phyloP scores from a whole-genome alignment of 2,113 vertebrate genomes.

The Sinosuthora webbiana region DNA sequence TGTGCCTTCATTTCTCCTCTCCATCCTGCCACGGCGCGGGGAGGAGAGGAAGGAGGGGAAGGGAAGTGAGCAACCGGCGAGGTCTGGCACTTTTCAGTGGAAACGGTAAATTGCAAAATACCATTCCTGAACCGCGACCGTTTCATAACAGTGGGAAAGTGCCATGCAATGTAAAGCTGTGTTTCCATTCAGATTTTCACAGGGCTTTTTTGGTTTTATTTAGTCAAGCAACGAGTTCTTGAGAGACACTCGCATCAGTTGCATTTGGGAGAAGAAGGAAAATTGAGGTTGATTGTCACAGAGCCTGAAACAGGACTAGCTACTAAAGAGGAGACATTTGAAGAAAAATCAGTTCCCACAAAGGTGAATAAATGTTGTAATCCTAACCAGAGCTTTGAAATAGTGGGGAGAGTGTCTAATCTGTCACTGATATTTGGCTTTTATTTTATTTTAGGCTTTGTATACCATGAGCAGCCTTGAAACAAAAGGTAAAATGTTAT shows the following conservation, averaged over 20 bases:
- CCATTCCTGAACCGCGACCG: neutral
- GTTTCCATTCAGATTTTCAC: neutral
- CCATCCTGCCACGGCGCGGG: neutral
- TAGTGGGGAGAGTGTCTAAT: neutral
- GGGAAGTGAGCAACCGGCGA: rapidly evolving
- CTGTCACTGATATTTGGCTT: neutral
- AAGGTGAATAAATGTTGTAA: slow-evolving; percentile 15
- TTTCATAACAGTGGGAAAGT: neutral
- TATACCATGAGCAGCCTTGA: neutral
- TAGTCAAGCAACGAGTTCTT: slow-evolving; percentile 81
- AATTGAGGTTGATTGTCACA: slow-evolving; percentile 71
- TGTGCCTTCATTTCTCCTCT: neutral
- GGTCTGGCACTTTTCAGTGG: neutral
- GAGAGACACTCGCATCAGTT: slow-evolving; percentile 74
- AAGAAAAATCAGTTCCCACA: neutral
- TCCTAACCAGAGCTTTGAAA: neutral
- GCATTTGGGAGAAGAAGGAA: slow-evolving; percentile 14
- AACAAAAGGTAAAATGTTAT: slow-evolving; percentile 48
- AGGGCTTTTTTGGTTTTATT: neutral
- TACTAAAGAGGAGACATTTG: neutral
- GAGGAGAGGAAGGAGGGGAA: too few species aligned
- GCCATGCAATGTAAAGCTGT: neutral
- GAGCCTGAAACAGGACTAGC: slow-evolving; percentile 17
- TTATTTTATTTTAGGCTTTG: slow-evolving; percentile 56
- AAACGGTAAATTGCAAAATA: neutral